Conservation (phyloP, 2,113 vertebrate genomes). For the Carassius carassius region DNA sequence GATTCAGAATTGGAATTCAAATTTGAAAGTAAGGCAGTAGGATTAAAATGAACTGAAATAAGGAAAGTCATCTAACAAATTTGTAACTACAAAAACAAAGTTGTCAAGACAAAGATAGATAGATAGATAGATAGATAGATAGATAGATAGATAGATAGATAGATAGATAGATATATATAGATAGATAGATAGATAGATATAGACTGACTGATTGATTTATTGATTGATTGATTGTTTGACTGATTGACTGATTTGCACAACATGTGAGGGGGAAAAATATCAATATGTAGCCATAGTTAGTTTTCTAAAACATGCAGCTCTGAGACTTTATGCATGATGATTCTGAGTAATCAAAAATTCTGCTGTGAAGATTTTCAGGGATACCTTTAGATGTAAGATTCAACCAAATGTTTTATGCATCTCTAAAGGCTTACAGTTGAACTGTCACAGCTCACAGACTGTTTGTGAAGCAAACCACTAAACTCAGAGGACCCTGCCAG, state of each 20-base stretch:
- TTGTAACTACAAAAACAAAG: too few species aligned
- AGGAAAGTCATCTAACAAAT: too few species aligned
- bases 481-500: neutral
- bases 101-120: too few species aligned
- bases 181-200: too few species aligned
- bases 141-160: neutral
- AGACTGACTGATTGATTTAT: too few species aligned
- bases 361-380: neutral
- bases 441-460: conserved; percentile 3
- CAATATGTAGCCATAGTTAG: too few species aligned
- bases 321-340: neutral
- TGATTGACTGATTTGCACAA: too few species aligned
- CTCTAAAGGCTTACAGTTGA: neutral
- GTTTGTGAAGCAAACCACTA: neutral
- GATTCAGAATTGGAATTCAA: neutral
- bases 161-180: neutral
- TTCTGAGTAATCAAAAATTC: neutral
- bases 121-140: neutral
- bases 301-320: neutral
- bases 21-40: neutral
- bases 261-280: too few species aligned
- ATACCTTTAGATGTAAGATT: neutral
- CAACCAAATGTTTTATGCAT: neutral
- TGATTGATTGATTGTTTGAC: too few species aligned
- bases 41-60: neutral